Conservation (phyloP, 2,888 invertebrate species). For the Sarcophaga carnaria region DNA sequence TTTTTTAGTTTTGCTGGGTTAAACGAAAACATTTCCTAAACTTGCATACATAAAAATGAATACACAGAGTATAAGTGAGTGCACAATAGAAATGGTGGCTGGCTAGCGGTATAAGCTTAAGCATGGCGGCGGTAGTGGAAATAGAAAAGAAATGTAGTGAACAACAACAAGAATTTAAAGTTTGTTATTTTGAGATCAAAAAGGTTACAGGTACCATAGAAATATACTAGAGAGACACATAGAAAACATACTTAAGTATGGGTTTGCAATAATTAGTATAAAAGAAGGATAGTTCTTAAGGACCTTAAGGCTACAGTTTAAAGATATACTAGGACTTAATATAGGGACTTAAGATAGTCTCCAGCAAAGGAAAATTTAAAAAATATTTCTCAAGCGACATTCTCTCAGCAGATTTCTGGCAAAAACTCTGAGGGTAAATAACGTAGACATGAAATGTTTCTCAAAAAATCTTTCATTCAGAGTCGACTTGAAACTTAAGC, state of each 20-base stretch:
- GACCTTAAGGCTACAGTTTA: too few relatives aligned
- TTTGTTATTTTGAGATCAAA: conserved; percentile 63
- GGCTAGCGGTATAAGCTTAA: conserved; percentile 22
- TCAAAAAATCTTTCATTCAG: too few relatives aligned
- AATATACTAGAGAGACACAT: neutral
- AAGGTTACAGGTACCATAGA: conserved; percentile 66
- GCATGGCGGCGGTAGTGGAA: conserved; percentile 29
- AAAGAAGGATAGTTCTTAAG: too few relatives aligned
- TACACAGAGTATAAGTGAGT: neutral
- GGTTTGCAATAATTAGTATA: neutral
- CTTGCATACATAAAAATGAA: conserved; percentile 17
- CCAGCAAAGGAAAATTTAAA: too few relatives aligned
- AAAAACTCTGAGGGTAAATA: too few relatives aligned
- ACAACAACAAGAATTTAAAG: conserved; percentile 53
- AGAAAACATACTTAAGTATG: conserved; percentile 17
- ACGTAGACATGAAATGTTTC: too few relatives aligned
- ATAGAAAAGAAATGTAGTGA: conserved; percentile 35
- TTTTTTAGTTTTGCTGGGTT: conserved; percentile 42
- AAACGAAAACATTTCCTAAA: conserved; percentile 50
- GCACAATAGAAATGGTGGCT: neutral
- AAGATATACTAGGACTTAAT: too few relatives aligned
- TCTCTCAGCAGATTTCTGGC: too few relatives aligned
- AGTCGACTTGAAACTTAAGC: too few relatives aligned
- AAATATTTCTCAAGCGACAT: too few relatives aligned
- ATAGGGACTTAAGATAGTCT: too few relatives aligned